Percentiles rank a stretch among this genome's conserved stretches.
Evolutionary conservation across 2,113 vertebrate species (phyloP).

Genomic region (Oenanthe oenanthe): DNA sequence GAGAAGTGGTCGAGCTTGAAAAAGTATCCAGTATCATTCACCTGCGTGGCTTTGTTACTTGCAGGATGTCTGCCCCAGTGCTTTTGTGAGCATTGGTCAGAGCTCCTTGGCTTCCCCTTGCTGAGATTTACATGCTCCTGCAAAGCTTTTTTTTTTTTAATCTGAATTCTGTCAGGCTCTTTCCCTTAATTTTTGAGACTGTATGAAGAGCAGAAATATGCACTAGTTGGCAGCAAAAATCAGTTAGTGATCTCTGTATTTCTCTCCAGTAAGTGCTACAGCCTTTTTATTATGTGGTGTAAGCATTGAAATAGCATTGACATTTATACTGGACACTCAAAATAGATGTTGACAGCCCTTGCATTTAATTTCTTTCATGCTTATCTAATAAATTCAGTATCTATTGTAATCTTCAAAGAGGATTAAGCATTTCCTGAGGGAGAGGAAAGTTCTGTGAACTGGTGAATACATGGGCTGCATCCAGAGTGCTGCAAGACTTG

Average conservation of each 20-base stretch:
- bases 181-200: neutral
- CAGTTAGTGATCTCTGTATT: neutral
- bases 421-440: slow-evolving; percentile 9
- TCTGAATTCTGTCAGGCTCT: neutral
- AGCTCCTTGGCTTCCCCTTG: neutral
- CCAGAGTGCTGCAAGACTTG: neutral
- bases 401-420: slow-evolving; percentile 20
- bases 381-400: slow-evolving; percentile 27
- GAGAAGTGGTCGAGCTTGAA: neutral
- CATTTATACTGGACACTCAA: neutral
- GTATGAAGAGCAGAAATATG: neutral
- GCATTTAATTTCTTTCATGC: neutral
- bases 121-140: neutral
- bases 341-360: slow-evolving; percentile 9
- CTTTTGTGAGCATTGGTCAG: neutral
- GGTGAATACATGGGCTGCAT: neutral
- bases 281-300: neutral
- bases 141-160: neutral
- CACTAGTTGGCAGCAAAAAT: neutral
- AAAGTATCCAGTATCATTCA: neutral
- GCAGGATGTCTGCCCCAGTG: neutral
- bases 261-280: neutral
- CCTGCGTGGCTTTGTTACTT: neutral
- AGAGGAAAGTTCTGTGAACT: accelerated
- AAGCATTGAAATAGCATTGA: neutral